A percentile compares a stretch with the other conserved stretches of the same genome.
Evolutionary conservation across 2,888 invertebrate species (phyloP).

Genomic region (Stenichneumon culpator): DNA sequence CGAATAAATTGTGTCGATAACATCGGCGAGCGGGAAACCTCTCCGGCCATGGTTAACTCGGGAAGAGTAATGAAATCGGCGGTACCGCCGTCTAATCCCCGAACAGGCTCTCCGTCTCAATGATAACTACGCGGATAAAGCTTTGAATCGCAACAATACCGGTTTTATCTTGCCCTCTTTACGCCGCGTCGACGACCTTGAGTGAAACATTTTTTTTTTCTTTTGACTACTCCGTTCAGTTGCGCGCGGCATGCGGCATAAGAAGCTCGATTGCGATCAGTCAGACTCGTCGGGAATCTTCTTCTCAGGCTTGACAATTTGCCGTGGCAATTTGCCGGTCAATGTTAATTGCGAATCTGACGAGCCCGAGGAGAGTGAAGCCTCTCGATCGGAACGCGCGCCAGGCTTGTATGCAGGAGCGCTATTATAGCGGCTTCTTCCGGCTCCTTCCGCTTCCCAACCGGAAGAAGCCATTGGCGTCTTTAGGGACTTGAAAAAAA

Average conservation of each 20-base stretch:
- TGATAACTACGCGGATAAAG: conserved; percentile 5
- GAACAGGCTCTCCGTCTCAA: conserved; percentile 1
- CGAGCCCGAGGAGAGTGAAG: no score
- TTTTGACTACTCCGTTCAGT: not conserved
- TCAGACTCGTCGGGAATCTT: not conserved
- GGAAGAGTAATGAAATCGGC: conserved; percentile 53
- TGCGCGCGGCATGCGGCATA: not conserved
- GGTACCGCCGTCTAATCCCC: conserved; percentile 31
- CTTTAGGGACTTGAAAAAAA: no score
- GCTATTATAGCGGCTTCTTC: no score
- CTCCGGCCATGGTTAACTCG: conserved; percentile 11
- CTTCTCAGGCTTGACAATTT: not conserved
- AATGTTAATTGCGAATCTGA: no score
- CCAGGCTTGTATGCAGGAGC: no score
- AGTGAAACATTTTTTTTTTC: not conserved
- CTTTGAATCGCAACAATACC: conserved; percentile 17
- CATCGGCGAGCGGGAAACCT: conserved; percentile 35
- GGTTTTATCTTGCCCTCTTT: conserved; percentile 16
- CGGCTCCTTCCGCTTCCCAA: no score
- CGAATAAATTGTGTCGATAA: conserved; percentile 55
- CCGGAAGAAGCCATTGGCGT: no score
- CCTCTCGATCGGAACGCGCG: no score
- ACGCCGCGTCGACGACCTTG: not conserved
- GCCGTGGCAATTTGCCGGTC: not conserved
- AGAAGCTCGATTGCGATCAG: not conserved